Conservation (phyloP, 1,140 invertebrate genomes). For the Plectus sambesii region DNA sequence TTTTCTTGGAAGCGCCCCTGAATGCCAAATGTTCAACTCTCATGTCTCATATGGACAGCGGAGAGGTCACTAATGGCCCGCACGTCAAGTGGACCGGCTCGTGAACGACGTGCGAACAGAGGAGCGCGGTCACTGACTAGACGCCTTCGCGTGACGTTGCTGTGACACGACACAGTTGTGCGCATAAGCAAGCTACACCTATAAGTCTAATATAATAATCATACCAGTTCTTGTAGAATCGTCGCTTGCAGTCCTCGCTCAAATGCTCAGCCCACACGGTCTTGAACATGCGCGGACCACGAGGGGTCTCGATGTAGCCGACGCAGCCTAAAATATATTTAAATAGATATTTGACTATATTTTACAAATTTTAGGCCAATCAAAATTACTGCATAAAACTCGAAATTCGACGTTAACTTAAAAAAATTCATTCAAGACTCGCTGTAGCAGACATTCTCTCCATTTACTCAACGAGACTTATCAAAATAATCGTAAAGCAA, state of each 20-base stretch:
- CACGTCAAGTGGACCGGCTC: conserved; percentile 7
- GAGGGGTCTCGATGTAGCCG: conserved; percentile 96
- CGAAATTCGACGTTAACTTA: too few species aligned
- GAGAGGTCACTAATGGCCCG: too few species aligned
- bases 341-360: too few species aligned
- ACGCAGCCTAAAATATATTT: too few species aligned
- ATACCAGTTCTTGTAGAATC: conserved; percentile 99
- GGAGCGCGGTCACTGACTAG: too few species aligned
- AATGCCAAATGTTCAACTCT: conserved; percentile 25
- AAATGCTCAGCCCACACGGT: conserved; percentile 98
- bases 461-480: too few species aligned
- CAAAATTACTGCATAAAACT: too few species aligned
- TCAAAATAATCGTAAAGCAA: too few species aligned
- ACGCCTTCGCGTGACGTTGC: neutral
- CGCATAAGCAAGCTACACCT: neutral
- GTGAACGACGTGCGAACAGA: conserved; percentile 9
- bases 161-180: neutral
- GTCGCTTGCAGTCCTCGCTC: conserved; percentile 87
- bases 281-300: conserved; percentile 79
- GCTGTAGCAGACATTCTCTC: too few species aligned
- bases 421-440: too few species aligned
- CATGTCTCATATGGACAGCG: conserved; percentile 43
- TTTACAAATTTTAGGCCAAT: too few species aligned
- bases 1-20: conserved; percentile 99
- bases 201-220: conserved; percentile 42